phyloP scores from a whole-genome alignment of 2,888 invertebrate species.

The Nymphalis c-album region DNA sequence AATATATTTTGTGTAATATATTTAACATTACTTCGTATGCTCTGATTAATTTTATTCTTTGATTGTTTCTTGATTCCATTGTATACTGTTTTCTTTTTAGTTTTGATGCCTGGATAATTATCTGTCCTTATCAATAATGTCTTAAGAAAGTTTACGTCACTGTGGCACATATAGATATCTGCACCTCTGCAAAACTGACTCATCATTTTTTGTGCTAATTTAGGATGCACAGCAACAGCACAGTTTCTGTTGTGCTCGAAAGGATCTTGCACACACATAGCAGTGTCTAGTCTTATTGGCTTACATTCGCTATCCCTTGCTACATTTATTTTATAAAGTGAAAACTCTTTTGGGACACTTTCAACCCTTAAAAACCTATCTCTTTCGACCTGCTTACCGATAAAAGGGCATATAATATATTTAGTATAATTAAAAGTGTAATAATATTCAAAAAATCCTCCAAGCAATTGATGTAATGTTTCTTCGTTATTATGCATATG shows the following conservation, averaged over 20 bases:
- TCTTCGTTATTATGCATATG: slow-evolving; percentile 29
- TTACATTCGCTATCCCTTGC: neutral
- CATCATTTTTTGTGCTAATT: slow-evolving; percentile 33
- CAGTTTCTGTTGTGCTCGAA: slow-evolving; percentile 48
- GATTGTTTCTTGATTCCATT: slow-evolving; percentile 16
- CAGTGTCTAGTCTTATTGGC: slow-evolving; percentile 36
- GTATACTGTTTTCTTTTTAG: neutral
- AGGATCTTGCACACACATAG: slow-evolving; percentile 47
- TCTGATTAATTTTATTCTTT: slow-evolving; percentile 15
- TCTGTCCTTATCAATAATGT: slow-evolving; percentile 8
- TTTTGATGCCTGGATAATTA: neutral
- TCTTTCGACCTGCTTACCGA: slow-evolving; percentile 40
- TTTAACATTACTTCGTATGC: neutral
- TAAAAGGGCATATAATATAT: slow-evolving; percentile 44
- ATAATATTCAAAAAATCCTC: slow-evolving; percentile 53
- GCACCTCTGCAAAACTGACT: slow-evolving; percentile 32
- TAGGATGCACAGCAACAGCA: slow-evolving; percentile 39
- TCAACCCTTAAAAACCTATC: slow-evolving; percentile 35
- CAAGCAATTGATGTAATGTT: slow-evolving; percentile 46
- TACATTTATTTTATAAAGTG: slow-evolving; percentile 42
- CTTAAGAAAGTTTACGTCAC: slow-evolving; percentile 17
- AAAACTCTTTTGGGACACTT: slow-evolving; percentile 39
- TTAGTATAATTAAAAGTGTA: slow-evolving; percentile 44
- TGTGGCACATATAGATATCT: slow-evolving; percentile 33
- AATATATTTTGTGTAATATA: slow-evolving; percentile 11